A percentile compares a stretch with the other conserved stretches of the same genome.
Evolutionary conservation across 2,888 invertebrate genomes (phyloP).

Genomic region (Philopedon plagiatum): DNA sequence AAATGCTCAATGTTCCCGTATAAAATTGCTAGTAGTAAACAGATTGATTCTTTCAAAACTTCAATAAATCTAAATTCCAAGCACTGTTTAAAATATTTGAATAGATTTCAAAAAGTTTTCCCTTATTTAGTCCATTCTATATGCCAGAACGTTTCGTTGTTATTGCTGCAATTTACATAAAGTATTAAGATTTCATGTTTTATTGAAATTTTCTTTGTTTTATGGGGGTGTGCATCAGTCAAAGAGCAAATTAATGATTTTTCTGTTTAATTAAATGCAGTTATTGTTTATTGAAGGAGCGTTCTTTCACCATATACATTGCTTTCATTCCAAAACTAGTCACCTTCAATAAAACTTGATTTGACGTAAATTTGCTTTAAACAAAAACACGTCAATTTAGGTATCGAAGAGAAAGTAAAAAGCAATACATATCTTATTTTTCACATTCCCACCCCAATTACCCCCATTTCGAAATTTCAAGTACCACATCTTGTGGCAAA

Average conservation of each 20-base stretch:
- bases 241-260: neutral
- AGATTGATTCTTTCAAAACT: slow-evolving; percentile 43
- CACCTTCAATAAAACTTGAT: no score
- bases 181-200: slow-evolving; percentile 27
- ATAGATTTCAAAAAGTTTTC: slow-evolving; percentile 38
- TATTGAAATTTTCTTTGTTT: slow-evolving; percentile 24
- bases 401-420: no score
- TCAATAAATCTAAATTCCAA: slow-evolving; percentile 38
- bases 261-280: neutral
- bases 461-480: no score
- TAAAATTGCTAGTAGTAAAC: slow-evolving; percentile 42
- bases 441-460: no score
- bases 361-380: no score
- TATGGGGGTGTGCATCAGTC: neutral
- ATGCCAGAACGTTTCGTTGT: slow-evolving; percentile 33
- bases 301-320: no score
- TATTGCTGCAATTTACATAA: slow-evolving; percentile 41
- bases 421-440: no score
- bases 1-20: slow-evolving; percentile 33
- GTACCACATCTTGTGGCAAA: no score
- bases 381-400: no score
- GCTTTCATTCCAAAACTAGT: no score
- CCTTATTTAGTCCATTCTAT: slow-evolving; percentile 34
- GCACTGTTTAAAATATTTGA: slow-evolving; percentile 36
- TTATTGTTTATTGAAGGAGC: no score